Evolutionary conservation across 2,113 vertebrate genomes (phyloP), one percentile per base, ranked within the genome.

Genomic region (Turdus rufiventris): DNA sequence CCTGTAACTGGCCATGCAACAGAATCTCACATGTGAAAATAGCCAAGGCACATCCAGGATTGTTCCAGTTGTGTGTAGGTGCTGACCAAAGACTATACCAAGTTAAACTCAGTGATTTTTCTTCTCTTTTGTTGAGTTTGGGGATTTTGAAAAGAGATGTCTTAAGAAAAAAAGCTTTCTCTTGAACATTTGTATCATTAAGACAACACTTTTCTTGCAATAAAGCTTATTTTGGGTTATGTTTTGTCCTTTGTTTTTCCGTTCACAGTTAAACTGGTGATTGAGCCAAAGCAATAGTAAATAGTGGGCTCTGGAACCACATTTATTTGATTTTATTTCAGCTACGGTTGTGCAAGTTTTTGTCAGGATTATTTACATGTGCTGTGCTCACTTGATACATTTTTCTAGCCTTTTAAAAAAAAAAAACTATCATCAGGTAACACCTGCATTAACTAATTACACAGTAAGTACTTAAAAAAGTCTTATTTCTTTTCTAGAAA

Each of bases 191-290:
- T 97, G 82, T 98, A 97, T 97, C 87, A 62, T 80, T 97, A 97
- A 93, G 94, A 82, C 76, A 91, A 96, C 75, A 97, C 89, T 97
- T 98, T 97, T 93, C 94, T 97, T 97, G 95, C 96, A 98, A 98
- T 98, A 98, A 98, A 98, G 91, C 96, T 98, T 98, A 98, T 98
- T 98, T 98, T 98, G 97, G 96, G 82, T 88, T 98, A 98, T 5
- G 56, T 93, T 65, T 71, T 85, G 12, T 66, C 19, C 26, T 51
- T 51, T 51, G 7, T 43, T 58, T 57, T 70, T 43, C 9, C 4
- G 8, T 56, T 42, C 26, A 60, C 29, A 74, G 16, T 85, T 73
- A 61, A 76, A 51, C 14, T 65, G 28, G 20, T 75, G 28, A 38
- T 56, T 47, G 5, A 26, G 78, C 85, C 72, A 31, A 61, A 79